Conservation (phyloP, 2,888 invertebrate species). For the Amiota minor region DNA sequence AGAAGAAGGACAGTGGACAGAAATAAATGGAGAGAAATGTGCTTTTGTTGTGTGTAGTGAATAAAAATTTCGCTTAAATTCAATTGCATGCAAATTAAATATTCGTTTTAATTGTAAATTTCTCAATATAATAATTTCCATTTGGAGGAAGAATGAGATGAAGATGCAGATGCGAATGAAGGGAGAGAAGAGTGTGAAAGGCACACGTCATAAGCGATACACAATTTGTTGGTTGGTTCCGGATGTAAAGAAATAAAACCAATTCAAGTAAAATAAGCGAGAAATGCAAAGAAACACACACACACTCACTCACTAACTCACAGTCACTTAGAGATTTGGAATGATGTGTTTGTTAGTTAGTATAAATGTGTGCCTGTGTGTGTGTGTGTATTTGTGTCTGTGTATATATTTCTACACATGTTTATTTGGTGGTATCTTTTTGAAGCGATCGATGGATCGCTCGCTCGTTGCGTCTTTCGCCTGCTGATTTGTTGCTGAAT, state of each 20-base stretch:
- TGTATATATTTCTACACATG: constrained; percentile 23
- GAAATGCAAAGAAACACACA: constrained; percentile 36
- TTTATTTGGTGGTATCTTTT: constrained; percentile 44
- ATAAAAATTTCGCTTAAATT: not conserved
- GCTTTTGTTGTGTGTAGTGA: not conserved
- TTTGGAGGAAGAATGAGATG: constrained; percentile 9
- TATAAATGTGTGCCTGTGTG: not conserved
- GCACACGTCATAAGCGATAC: constrained; percentile 9
- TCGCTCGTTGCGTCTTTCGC: constrained; percentile 43
- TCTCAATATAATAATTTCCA: constrained; percentile 67
- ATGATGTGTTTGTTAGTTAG: not conserved
- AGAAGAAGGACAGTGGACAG: no score
- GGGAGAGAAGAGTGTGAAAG: not conserved
- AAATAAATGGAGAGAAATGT: no score
- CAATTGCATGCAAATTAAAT: constrained; percentile 13
- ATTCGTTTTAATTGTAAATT: constrained; percentile 60
- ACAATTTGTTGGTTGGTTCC: constrained; percentile 51
- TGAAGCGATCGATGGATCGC: constrained; percentile 48
- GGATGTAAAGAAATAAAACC: constrained; percentile 63
- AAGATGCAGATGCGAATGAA: constrained; percentile 37
- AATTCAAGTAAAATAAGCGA: not conserved
- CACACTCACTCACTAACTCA: constrained; percentile 20
- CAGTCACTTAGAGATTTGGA: not conserved
- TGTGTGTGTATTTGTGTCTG: no score
- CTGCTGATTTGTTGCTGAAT: constrained; percentile 34